Conservation (phyloP, 1,140 invertebrate genomes). For the Drosophila jambulina region DNA sequence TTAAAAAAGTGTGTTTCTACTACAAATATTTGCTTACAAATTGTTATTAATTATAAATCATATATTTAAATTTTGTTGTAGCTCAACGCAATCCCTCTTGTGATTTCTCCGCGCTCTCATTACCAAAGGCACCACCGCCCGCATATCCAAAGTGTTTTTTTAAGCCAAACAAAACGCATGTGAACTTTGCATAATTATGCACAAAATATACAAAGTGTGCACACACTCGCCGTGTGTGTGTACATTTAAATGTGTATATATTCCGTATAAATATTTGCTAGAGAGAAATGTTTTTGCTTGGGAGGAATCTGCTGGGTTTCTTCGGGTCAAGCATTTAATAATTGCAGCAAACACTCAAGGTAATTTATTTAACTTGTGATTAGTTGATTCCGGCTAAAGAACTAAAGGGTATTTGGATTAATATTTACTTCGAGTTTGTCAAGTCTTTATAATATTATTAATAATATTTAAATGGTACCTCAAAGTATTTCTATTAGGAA, state of each 20-base stretch:
- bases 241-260: constrained; percentile 11
- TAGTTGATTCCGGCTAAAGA: background rate
- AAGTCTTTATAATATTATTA: background rate
- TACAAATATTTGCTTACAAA: background rate
- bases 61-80: background rate
- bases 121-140: constrained; percentile 2
- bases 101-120: background rate
- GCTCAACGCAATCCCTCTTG: background rate
- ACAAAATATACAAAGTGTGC: constrained; percentile 42
- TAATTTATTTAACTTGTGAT: constrained; percentile 18
- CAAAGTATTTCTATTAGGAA: background rate
- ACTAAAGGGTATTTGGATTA: background rate
- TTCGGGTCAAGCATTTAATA: constrained; percentile 33
- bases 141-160: constrained; percentile 58
- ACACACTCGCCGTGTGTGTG: constrained; percentile 6
- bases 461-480: background rate
- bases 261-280: constrained; percentile 58
- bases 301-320: constrained; percentile 1
- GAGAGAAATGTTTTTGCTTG: constrained; percentile 26
- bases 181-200: constrained; percentile 77
- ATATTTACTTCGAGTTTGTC: background rate
- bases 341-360: constrained; percentile 35
- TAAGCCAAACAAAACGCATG: constrained; percentile 65
- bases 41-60: background rate
- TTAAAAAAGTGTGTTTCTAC: background rate